Conservation (phyloP, 2,797 vertebrate species). For the Enteromius fasciolatus region DNA sequence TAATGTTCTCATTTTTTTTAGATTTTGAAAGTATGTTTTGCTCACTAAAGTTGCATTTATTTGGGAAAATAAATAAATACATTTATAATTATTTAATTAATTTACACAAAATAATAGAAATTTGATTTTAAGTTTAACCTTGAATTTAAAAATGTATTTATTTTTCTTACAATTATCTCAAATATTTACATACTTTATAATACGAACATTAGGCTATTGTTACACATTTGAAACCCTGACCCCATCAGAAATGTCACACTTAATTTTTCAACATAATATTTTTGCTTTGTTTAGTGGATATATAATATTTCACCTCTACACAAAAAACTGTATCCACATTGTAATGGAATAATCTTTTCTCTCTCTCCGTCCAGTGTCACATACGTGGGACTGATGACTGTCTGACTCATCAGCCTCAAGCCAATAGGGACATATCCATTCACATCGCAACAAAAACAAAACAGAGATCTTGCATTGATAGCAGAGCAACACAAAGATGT, state of each 20-base stretch:
- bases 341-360: background rate
- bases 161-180: background rate
- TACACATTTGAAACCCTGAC: background rate
- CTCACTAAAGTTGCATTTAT: background rate
- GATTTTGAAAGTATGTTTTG: background rate
- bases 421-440: slow-evolving; percentile 16
- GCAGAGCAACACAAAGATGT: slow-evolving; percentile 37
- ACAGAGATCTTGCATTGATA: slow-evolving; percentile 45
- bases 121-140: no score
- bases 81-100: no score
- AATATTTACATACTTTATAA: background rate
- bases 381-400: slow-evolving; percentile 32
- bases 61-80: background rate
- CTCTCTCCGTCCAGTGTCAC: background rate
- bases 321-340: background rate
- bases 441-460: slow-evolving; percentile 38
- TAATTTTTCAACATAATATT: background rate
- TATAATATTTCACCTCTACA: background rate
- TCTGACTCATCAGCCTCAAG: slow-evolving; percentile 42
- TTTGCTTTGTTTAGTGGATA: background rate
- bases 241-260: background rate
- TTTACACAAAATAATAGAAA: no score
- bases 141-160: no score
- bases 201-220: background rate
- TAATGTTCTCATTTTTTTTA: background rate